Evolutionary conservation across 2,888 invertebrate species (phyloP).

Genomic region (Rotaria socialis): DNA sequence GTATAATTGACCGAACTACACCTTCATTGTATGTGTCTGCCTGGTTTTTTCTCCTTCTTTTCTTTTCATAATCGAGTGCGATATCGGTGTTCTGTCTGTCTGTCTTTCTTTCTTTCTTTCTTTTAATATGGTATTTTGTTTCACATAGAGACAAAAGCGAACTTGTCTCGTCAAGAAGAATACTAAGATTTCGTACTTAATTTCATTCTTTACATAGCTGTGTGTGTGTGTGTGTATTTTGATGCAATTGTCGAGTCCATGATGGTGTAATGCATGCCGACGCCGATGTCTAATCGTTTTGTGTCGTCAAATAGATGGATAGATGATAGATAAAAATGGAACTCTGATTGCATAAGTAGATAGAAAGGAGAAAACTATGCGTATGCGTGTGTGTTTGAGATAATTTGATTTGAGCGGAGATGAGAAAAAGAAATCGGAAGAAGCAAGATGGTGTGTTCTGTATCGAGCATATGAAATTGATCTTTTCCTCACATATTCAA

Average conservation of each 20-base stretch:
- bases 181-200: slow-evolving; percentile 16
- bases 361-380: neutral
- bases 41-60: neutral
- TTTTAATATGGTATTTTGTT: slow-evolving; percentile 14
- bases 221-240: neutral
- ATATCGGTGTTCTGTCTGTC: slow-evolving; percentile 14
- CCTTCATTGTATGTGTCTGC: neutral
- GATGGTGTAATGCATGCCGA: slow-evolving; percentile 22
- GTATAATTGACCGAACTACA: slow-evolving; percentile 14
- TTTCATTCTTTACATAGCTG: neutral
- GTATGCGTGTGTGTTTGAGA: neutral
- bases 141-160: slow-evolving; percentile 15
- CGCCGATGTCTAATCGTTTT: neutral
- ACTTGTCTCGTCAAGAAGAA: slow-evolving; percentile 18
- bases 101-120: neutral
- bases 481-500: neutral
- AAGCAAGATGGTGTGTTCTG: neutral
- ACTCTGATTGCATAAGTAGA: slow-evolving; percentile 26
- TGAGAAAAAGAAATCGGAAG: neutral
- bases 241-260: neutral
- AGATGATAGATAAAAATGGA: slow-evolving; percentile 18
- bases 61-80: slow-evolving; percentile 6
- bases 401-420: slow-evolving; percentile 13
- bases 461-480: slow-evolving; percentile 19
- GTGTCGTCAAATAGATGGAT: neutral